Evolutionary conservation across 2,888 invertebrate species (phyloP).

Genomic region (Xanthia icteritia): DNA sequence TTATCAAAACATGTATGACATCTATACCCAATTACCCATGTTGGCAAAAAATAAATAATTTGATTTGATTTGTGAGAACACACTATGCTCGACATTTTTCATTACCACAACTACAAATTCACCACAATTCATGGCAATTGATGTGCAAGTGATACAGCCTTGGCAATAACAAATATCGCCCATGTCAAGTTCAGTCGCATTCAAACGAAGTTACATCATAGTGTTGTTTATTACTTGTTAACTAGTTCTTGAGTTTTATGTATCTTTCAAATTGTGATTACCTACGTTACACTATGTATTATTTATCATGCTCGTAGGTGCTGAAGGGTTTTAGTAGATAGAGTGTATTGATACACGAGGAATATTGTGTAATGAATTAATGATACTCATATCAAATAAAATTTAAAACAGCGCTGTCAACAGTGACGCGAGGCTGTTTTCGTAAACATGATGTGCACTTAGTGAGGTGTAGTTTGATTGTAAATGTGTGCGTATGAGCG

Average conservation of each 20-base stretch:
- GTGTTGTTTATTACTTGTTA: conserved; percentile 21
- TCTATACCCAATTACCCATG: too few species aligned
- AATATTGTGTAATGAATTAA: background rate
- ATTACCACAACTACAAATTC: background rate
- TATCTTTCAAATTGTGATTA: conserved; percentile 30
- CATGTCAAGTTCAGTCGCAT: conserved; percentile 46
- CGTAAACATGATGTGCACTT: too few species aligned
- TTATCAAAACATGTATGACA: too few species aligned
- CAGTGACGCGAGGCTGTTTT: too few species aligned
- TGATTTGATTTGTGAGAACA: too few species aligned
- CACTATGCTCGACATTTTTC: too few species aligned
- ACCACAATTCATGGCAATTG: conserved; percentile 17
- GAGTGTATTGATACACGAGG: background rate
- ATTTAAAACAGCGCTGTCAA: too few species aligned
- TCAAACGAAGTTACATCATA: conserved; percentile 48
- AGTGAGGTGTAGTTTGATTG: too few species aligned
- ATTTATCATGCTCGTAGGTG: background rate
- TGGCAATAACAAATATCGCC: conserved; percentile 43
- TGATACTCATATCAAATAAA: too few species aligned
- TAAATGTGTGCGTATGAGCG: too few species aligned
- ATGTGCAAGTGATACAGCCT: conserved; percentile 42
- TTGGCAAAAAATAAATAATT: too few species aligned
- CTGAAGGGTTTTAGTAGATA: background rate
- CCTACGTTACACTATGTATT: background rate
- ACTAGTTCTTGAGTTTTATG: conserved; percentile 23